Conservation (phyloP, 2,797 vertebrate species). For the Champsocephalus esox region DNA sequence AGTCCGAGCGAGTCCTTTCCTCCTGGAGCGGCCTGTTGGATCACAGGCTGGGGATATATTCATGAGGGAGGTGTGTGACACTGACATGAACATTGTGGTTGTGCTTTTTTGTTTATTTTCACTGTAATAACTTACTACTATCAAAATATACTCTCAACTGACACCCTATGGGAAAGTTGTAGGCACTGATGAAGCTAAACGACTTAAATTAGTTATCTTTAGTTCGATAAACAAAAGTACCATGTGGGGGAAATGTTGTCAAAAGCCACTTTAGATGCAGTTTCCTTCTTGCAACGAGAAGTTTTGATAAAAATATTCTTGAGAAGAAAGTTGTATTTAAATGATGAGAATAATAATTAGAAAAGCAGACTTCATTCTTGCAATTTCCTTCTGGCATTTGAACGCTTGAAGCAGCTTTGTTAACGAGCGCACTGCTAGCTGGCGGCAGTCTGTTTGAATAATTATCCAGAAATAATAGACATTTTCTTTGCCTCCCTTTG, state of each 20-base stretch:
- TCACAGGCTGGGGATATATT: conserved; percentile 86
- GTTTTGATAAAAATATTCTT: not conserved
- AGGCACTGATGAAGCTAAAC: no score
- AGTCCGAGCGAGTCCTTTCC: conserved; percentile 69
- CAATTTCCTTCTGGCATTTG: not conserved
- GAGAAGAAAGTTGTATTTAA: not conserved
- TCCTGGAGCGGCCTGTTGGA: conserved; percentile 80
- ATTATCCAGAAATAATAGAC: not conserved
- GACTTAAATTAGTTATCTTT: no score
- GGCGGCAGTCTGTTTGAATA: not conserved
- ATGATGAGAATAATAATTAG: not conserved
- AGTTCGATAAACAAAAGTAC: no score
- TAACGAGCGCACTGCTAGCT: not conserved
- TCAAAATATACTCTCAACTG: not conserved
- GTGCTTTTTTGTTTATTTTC: not conserved
- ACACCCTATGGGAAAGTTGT: not conserved
- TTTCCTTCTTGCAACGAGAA: not conserved
- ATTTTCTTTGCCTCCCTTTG: not conserved
- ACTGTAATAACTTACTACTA: not conserved
- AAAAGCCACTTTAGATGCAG: not conserved
- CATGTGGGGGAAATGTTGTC: no score
- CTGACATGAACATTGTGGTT: not conserved
- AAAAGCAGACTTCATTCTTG: not conserved
- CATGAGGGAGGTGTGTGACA: conserved; percentile 77
- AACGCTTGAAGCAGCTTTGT: not conserved